Evolutionary conservation across 2,797 vertebrate species (phyloP).

Genomic region (Cercopithecus mitis): DNA sequence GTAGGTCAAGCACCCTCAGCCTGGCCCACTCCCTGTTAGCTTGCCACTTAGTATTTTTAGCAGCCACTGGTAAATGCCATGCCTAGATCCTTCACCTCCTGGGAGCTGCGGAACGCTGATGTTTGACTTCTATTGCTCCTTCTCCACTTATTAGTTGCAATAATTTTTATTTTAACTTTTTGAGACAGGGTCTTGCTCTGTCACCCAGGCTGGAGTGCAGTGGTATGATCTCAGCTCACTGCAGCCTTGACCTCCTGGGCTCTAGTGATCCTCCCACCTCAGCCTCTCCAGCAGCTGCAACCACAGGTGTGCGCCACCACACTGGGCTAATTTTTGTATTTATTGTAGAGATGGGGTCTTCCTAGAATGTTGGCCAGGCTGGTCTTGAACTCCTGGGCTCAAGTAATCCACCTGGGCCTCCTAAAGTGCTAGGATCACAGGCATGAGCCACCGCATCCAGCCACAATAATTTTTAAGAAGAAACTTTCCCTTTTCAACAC

Average conservation of each 20-base stretch:
- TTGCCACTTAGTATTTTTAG: neutral
- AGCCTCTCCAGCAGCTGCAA: neutral
- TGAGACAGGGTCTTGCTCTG: neutral
- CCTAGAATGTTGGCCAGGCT: neutral
- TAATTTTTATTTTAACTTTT: neutral
- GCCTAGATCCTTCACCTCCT: neutral
- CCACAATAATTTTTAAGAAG: neutral
- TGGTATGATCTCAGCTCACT: neutral
- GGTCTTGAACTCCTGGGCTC: neutral
- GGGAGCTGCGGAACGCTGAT: neutral
- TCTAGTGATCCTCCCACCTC: neutral
- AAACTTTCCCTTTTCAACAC: too few relatives aligned
- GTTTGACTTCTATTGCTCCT: neutral
- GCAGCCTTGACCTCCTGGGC: neutral
- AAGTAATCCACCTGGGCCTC: neutral
- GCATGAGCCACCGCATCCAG: neutral
- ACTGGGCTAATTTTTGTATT: neutral
- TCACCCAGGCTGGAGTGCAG: neutral
- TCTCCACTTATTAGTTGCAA: neutral
- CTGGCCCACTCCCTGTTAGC: rapidly evolving
- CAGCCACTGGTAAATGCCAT: neutral
- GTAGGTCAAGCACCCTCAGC: too few relatives aligned
- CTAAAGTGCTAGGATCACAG: neutral
- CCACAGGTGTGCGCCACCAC: neutral
- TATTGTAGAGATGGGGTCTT: neutral